A percentile compares a stretch with the other conserved stretches of the same genome.
Evolutionary conservation across 1,140 invertebrate genomes (phyloP).

Genomic region (Pristionchus pacificus): DNA sequence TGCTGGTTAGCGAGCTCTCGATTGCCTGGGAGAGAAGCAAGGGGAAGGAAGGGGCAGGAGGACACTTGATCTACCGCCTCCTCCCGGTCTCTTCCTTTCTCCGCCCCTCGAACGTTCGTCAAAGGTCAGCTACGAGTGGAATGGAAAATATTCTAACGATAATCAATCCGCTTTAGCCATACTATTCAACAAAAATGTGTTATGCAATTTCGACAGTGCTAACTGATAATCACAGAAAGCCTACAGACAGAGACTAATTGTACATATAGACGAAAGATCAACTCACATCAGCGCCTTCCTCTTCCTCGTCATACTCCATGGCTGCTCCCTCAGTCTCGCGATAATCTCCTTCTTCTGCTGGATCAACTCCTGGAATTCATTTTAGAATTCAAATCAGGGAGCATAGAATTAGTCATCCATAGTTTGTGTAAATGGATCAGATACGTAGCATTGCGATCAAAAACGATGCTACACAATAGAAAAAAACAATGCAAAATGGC

Average conservation of each 20-base stretch:
- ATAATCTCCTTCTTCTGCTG: conserved; percentile 86
- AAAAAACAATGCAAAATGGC: too few relatives aligned
- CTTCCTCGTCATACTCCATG: conserved; percentile 79
- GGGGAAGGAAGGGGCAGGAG: too few relatives aligned
- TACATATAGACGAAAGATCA: neutral
- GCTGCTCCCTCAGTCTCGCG: conserved; percentile 77
- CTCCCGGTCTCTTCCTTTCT: too few relatives aligned
- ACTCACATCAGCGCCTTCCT: conserved; percentile 69
- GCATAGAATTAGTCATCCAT: neutral
- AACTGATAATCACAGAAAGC: neutral
- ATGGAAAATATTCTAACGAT: too few relatives aligned
- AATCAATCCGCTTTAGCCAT: neutral
- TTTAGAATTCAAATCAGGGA: too few relatives aligned
- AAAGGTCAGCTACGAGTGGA: too few relatives aligned
- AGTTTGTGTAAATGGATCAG: neutral
- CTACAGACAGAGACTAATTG: neutral
- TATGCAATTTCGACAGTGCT: neutral
- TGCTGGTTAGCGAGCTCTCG: neutral
- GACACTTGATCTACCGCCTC: too few relatives aligned
- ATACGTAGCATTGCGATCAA: neutral
- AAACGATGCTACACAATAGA: too few relatives aligned
- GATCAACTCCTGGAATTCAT: conserved; percentile 74
- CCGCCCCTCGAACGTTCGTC: too few relatives aligned
- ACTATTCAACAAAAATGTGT: neutral
- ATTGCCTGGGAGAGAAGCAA: too few relatives aligned